Conservation (phyloP, 2,797 vertebrate species). For the Periophthalmus magnuspinnatus region DNA sequence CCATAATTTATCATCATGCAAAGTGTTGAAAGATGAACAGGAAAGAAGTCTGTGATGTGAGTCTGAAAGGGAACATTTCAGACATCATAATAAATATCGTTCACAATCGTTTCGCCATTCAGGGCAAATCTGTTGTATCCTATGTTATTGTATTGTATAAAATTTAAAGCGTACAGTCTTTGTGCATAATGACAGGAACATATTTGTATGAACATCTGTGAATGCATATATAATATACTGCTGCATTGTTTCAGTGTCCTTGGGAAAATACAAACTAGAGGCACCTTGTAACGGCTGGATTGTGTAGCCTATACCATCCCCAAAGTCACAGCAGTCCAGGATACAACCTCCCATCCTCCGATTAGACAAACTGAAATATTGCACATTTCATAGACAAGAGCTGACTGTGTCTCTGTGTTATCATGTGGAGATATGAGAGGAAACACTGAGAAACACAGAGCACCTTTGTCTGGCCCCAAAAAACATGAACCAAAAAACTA, state of each 20-base stretch:
- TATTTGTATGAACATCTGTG: background rate
- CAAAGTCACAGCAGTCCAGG: slow-evolving; percentile 40
- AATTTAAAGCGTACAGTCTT: background rate
- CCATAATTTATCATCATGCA: too few species aligned
- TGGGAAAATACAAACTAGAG: slow-evolving; percentile 48
- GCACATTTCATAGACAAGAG: slow-evolving; percentile 58
- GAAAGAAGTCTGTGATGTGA: too few species aligned
- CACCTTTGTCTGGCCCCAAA: slow-evolving; percentile 38
- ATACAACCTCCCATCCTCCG: slow-evolving; percentile 61
- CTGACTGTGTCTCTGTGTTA: slow-evolving; percentile 56
- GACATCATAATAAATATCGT: background rate
- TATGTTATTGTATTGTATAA: background rate
- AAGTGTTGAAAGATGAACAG: background rate
- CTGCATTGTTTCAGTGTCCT: slow-evolving; percentile 16
- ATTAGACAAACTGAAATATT: slow-evolving; percentile 48
- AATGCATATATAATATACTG: background rate
- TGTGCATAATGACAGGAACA: background rate
- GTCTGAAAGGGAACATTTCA: background rate
- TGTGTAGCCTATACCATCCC: slow-evolving; percentile 5
- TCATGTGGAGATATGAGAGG: slow-evolving; percentile 58
- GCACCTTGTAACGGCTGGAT: slow-evolving; percentile 30
- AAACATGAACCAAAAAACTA: background rate
- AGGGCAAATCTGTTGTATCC: background rate
- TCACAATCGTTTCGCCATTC: background rate
- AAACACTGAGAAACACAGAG: slow-evolving; percentile 44